Conservation (phyloP, 2,888 invertebrate genomes). For the Metallyticus violacea region DNA sequence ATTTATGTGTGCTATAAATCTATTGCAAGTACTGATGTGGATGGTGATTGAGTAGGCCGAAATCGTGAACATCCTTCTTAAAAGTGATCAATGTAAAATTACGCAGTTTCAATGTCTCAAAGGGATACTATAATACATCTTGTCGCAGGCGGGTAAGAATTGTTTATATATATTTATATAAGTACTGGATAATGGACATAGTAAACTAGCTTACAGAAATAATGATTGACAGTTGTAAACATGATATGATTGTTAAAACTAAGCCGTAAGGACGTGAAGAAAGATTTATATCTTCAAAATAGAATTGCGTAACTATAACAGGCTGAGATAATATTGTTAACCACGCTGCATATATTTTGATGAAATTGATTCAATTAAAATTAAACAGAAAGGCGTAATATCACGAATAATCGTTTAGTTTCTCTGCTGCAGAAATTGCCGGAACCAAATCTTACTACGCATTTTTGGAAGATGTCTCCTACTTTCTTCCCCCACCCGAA, state of each 20-base stretch:
- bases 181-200: too few species aligned
- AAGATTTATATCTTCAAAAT: neutral
- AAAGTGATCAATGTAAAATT: neutral
- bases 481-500: neutral
- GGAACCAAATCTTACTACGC: conserved; percentile 23
- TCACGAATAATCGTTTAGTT: conserved; percentile 14
- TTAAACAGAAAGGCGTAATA: too few species aligned
- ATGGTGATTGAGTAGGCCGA: neutral
- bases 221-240: too few species aligned
- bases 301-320: neutral
- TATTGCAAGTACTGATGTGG: neutral
- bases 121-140: conserved; percentile 87
- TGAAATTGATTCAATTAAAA: too few species aligned
- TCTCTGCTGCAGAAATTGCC: neutral
- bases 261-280: too few species aligned
- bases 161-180: too few species aligned
- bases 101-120: conserved; percentile 40
- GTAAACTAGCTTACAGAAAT: too few species aligned
- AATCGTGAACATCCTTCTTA: neutral
- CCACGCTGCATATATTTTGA: neutral
- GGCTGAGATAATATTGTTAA: neutral
- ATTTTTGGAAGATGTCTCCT: conserved; percentile 7
- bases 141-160: conserved; percentile 88
- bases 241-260: too few species aligned
- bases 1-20: too few species aligned